phyloP scores from a whole-genome alignment of 2,113 vertebrate species.

The Fulmarus glacialis region DNA sequence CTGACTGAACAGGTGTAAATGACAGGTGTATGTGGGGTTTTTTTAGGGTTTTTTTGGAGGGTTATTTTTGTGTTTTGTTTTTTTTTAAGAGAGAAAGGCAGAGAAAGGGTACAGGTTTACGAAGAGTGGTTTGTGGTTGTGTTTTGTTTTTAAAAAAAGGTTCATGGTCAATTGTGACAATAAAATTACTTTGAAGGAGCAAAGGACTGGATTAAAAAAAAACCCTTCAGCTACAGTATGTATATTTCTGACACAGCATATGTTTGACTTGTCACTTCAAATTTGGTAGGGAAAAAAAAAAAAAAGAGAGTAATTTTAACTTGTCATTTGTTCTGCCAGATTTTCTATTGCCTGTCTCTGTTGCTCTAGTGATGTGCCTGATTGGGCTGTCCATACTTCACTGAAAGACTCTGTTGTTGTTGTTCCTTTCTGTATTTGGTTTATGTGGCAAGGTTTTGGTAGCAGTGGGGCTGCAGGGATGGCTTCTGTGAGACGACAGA shows the following conservation, averaged over 20 bases:
- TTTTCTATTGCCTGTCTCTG: not conserved
- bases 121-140: not conserved
- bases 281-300: not conserved
- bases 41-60: rapidly evolving
- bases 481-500: not conserved
- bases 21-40: not conserved
- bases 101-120: not conserved
- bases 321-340: not conserved
- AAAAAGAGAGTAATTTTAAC: not conserved
- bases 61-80: rapidly evolving
- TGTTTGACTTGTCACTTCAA: constrained; percentile 3
- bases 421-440: not conserved
- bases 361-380: not conserved
- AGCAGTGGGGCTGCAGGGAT: rapidly evolving
- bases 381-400: not conserved
- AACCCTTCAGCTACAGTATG: not conserved
- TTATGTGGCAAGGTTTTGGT: not conserved
- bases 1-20: not conserved
- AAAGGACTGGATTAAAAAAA: not conserved
- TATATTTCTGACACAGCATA: constrained; percentile 11
- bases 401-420: not conserved
- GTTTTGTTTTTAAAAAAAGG: not conserved
- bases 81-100: not conserved
- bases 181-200: not conserved
- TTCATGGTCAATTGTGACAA: not conserved